A percentile compares a stretch with the other conserved stretches of the same genome.
Conservation (phyloP, 92 coral and sea anemone species). For the Nematostella vectensis region DNA sequence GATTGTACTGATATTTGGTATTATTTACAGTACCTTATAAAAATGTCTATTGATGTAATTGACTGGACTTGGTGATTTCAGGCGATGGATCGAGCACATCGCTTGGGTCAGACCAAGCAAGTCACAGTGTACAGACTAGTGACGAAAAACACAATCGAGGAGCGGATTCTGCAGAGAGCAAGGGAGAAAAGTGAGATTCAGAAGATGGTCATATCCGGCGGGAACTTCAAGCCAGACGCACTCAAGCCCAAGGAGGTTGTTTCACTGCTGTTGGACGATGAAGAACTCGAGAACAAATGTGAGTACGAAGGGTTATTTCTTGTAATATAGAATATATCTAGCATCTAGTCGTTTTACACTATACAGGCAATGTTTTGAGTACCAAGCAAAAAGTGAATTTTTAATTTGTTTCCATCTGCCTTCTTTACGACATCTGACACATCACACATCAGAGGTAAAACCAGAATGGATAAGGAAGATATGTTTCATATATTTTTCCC, state of each 20-base stretch:
- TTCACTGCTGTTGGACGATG: slow-evolving; percentile 88
- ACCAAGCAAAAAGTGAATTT: no score
- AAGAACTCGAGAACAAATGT: slow-evolving; percentile 95
- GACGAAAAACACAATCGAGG: slow-evolving; percentile 92
- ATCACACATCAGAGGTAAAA: no score
- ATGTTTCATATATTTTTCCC: neutral
- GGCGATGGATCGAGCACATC: slow-evolving; percentile 99
- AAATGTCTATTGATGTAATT: no score
- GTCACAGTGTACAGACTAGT: slow-evolving; percentile 94
- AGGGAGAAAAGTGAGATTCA: slow-evolving; percentile 99
- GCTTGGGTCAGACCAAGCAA: slow-evolving; percentile 93
- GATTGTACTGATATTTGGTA: no score
- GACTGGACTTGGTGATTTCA: no score
- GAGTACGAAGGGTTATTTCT: no score
- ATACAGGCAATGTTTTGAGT: no score
- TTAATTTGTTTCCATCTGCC: no score
- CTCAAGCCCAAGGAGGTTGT: slow-evolving; percentile 98
- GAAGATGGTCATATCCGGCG: slow-evolving; percentile 98
- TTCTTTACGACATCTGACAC: no score
- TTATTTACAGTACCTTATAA: no score
- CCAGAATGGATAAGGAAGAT: neutral
- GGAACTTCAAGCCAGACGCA: slow-evolving; percentile 97
- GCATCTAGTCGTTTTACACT: no score
- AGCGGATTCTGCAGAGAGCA: slow-evolving; percentile 94
- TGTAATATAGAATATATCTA: no score